Percentiles rank a stretch among this genome's conserved stretches.
Evolutionary conservation across 2,888 invertebrate species (phyloP).

Genomic region (Drosophila melanosoma): DNA sequence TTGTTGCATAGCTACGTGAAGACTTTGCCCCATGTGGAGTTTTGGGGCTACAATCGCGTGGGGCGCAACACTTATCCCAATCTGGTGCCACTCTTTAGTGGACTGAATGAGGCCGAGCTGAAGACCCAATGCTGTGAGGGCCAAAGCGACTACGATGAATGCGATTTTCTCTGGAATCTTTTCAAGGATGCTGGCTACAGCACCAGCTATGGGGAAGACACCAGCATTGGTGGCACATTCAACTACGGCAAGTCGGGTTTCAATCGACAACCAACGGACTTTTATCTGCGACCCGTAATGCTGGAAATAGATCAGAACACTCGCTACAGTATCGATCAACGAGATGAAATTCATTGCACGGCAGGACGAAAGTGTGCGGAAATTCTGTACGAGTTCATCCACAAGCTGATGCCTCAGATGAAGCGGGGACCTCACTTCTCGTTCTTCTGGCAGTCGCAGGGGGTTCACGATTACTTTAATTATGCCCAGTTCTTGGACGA

Average conservation of each 20-base stretch:
- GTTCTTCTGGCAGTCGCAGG: constrained; percentile 58
- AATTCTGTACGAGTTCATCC: constrained; percentile 48
- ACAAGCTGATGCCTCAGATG: constrained; percentile 38
- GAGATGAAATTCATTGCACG: constrained; percentile 39
- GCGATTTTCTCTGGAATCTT: constrained; percentile 91
- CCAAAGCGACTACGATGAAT: constrained; percentile 87
- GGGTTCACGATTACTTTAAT: constrained; percentile 52
- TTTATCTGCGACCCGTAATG: constrained; percentile 91
- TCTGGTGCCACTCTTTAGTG: constrained; percentile 91
- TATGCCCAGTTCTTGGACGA: constrained; percentile 38
- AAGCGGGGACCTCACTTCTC: constrained; percentile 40
- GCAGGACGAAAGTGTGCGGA: constrained; percentile 39
- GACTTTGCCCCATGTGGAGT: constrained; percentile 86
- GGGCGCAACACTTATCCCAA: constrained; percentile 97
- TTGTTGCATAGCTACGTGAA: constrained; percentile 86
- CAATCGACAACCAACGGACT: constrained; percentile 91
- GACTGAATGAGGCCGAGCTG: constrained; percentile 88
- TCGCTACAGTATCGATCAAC: constrained; percentile 42
- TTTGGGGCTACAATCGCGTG: constrained; percentile 95
- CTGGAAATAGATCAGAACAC: constrained; percentile 87
- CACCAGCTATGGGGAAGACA: constrained; percentile 92
- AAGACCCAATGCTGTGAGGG: constrained; percentile 86
- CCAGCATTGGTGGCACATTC: constrained; percentile 90
- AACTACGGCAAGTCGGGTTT: constrained; percentile 92
- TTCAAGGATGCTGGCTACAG: constrained; percentile 89